These are phyloP conservation scores for Drosophila birchii DNA, from an alignment of 2,888 invertebrate genomes.

Conservation along the genomic window DNA sequence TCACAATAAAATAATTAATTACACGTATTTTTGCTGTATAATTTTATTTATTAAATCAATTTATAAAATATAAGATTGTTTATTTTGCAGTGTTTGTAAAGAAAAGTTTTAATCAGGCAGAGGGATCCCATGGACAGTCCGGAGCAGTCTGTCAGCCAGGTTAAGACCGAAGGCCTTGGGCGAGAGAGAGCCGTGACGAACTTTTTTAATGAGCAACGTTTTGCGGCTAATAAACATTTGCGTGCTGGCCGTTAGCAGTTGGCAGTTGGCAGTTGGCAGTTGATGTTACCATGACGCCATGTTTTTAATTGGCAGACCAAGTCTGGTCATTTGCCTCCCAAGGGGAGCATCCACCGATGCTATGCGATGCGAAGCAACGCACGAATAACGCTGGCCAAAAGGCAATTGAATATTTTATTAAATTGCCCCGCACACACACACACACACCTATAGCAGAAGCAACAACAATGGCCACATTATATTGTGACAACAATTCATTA, in stretches of 20 bases:
- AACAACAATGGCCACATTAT: conserved; percentile 57
- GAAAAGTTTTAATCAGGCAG: conserved; percentile 44
- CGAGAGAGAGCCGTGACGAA: conserved; percentile 59
- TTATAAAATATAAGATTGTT: not conserved
- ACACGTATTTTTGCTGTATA: not conserved
- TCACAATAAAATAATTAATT: too few relatives aligned
- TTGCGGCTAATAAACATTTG: conserved; percentile 81
- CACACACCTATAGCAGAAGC: conserved; percentile 23
- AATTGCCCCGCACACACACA: conserved; percentile 46
- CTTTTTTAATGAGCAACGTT: conserved; percentile 78
- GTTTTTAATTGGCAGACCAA: conserved; percentile 73
- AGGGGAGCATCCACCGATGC: conserved; percentile 16
- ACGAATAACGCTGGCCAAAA: conserved; percentile 59
- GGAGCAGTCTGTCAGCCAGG: conserved; percentile 33
- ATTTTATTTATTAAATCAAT: not conserved
- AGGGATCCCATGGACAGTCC: conserved; percentile 23
- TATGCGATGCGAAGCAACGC: conserved; percentile 15
- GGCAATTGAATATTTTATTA: conserved; percentile 73
- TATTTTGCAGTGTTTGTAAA: conserved; percentile 3
- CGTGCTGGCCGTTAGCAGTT: conserved; percentile 36
- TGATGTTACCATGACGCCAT: conserved; percentile 75
- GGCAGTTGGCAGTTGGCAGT: conserved; percentile 41
- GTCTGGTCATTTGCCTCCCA: conserved; percentile 36
- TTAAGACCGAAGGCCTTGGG: conserved; percentile 27
- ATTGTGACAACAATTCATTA: conserved; percentile 79